Percentiles rank a stretch among this genome's conserved stretches.
Evolutionary conservation across 2,888 invertebrate genomes (phyloP).

Genomic region (Herminia tarsipennalis): DNA sequence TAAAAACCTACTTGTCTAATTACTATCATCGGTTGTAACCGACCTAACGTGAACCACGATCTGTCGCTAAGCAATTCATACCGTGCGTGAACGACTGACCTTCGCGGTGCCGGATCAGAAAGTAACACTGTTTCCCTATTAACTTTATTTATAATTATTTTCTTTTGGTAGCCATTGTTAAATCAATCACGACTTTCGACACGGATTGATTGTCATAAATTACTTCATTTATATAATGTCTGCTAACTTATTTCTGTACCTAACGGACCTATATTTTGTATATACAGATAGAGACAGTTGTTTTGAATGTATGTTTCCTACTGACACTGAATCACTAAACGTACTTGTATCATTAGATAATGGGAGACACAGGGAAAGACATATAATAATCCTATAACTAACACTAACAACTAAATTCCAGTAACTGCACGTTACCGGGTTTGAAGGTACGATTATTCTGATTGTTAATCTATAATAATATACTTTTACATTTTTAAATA

Average conservation of each 20-base stretch:
- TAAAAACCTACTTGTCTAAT: neutral
- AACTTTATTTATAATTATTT: conserved; percentile 55
- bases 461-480: too few species aligned
- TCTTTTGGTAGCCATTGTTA: conserved; percentile 45
- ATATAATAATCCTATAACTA: too few species aligned
- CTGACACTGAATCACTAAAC: neutral
- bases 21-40: conserved; percentile 7
- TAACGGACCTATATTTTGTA: neutral
- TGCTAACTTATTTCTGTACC: conserved; percentile 1
- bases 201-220: conserved; percentile 15
- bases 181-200: conserved; percentile 48
- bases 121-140: conserved; percentile 54
- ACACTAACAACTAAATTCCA: too few species aligned
- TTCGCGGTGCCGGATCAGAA: conserved; percentile 53
- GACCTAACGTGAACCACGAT: conserved; percentile 17
- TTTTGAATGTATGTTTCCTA: neutral
- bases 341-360: neutral
- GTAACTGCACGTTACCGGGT: too few species aligned
- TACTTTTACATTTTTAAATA: too few species aligned
- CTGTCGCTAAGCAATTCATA: conserved; percentile 24
- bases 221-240: conserved; percentile 1
- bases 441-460: too few species aligned
- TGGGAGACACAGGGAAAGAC: too few species aligned
- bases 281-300: too few species aligned
- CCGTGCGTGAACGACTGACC: conserved; percentile 37